Base-by-base conservation (phyloP, 1,140 invertebrate genomes). In the Atta texana region DNA sequence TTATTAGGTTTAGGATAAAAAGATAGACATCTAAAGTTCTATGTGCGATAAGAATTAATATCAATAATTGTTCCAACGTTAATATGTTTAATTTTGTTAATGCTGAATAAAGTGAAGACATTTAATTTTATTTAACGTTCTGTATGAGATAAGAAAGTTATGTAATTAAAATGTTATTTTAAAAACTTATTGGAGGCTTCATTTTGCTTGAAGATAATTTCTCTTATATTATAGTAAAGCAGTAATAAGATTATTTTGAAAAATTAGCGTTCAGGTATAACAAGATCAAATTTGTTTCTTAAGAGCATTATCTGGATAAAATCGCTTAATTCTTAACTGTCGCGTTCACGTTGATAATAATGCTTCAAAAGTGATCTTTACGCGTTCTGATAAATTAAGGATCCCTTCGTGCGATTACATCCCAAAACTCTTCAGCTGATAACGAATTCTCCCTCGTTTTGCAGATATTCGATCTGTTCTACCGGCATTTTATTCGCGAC, bases 391-490 rank as follows among this genome's bases (percentile, higher is more conserved):
- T 71, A 72, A 82, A 72, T 16, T 34, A 82, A 44, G 14, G 28
- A 59, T 57, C 53, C 24, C 18, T 59, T 16, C 21, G 12, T 44
- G 28, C 10, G 34, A 74, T 49, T 74, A 82, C n/a, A 74, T 18
- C 24, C 68, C 3, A 18, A 49, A 24, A 34, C 31, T 82, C 24
- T 61, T 59, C 24, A 74, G 21, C 24, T 10, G 34, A 82, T 74
- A 82, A 82, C 24, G 39, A 82, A 59, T 59, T 71, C 24, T 14
- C 34, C n/a, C 80, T 72, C 24, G 53, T 2, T 74, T 74, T 16
- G 53, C 18, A 12, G 6, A 5, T 18, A 28, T 5, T 44, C 39
- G 39, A 44, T 44, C 39, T 18, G 21, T 0, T 77, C 16, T 71
- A 81, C 8, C 8, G 6, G 66, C 18, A 44, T 24, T 74, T 74